Conservation (phyloP, 2,888 invertebrate genomes). For the Eupithecia pulchellata region DNA sequence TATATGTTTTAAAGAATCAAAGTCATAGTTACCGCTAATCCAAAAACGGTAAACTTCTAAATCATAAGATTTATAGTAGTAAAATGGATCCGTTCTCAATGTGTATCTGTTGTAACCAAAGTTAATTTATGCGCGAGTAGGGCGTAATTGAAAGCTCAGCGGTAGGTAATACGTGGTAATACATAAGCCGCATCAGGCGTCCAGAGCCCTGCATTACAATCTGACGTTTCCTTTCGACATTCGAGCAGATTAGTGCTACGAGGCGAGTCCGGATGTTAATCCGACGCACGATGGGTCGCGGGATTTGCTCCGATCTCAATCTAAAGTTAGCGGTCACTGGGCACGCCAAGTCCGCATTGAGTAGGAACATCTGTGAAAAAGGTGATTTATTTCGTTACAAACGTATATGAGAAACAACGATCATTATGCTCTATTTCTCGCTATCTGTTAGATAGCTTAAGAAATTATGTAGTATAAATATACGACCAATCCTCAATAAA, state of each 20-base stretch:
- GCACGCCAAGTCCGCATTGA: constrained; percentile 33
- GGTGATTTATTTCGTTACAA: constrained; percentile 50
- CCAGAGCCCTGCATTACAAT: constrained; percentile 80
- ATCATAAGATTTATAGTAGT: constrained; percentile 9
- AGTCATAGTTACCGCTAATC: constrained; percentile 1
- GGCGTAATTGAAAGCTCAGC: constrained; percentile 56
- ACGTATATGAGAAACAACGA: neutral
- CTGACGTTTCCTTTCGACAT: constrained; percentile 86
- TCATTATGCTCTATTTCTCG: too few relatives aligned
- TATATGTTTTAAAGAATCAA: neutral
- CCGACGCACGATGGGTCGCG: constrained; percentile 80
- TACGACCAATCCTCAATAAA: too few relatives aligned
- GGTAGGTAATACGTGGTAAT: constrained; percentile 70
- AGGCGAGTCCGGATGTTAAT: constrained; percentile 80
- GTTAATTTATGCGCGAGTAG: constrained; percentile 42
- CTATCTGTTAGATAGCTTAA: too few relatives aligned
- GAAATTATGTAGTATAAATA: too few relatives aligned
- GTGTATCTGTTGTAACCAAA: constrained; percentile 24
- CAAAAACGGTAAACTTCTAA: neutral
- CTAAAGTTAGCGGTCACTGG: constrained; percentile 74
- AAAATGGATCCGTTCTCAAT: neutral
- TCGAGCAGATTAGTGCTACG: constrained; percentile 84
- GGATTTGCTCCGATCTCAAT: constrained; percentile 80
- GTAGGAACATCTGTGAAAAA: constrained; percentile 28
- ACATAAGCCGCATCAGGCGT: constrained; percentile 75